Percentiles rank a stretch among this genome's conserved stretches.
These are phyloP conservation scores for Stigmatopora nigra DNA, from an alignment of 2,113 vertebrate species.

Conservation along the genomic window DNA sequence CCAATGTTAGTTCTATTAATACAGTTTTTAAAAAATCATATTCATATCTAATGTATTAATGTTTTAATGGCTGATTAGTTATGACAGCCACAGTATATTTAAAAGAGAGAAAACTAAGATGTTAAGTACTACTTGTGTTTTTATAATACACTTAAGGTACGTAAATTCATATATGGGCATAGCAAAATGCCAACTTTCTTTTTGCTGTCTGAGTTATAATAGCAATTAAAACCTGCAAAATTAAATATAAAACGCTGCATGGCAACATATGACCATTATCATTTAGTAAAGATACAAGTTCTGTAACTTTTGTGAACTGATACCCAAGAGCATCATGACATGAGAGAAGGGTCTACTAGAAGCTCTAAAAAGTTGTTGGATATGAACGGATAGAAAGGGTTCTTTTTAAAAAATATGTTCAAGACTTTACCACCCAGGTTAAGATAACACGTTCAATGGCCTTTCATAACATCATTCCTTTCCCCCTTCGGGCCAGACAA, in stretches of 20 bases:
- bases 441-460: slow-evolving; percentile 59
- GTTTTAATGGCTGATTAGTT: too few relatives aligned
- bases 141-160: too few relatives aligned
- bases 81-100: too few relatives aligned
- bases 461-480: slow-evolving; percentile 50
- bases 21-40: too few relatives aligned
- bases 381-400: slow-evolving; percentile 42
- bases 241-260: not conserved
- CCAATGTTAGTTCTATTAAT: too few relatives aligned
- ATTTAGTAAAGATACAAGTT: slow-evolving; percentile 3
- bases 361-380: slow-evolving; percentile 20
- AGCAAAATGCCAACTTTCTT: not conserved
- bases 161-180: too few relatives aligned
- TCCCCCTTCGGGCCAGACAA: slow-evolving; percentile 50
- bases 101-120: too few relatives aligned
- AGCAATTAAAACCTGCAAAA: not conserved
- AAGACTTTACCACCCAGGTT: slow-evolving; percentile 63
- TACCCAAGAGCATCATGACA: not conserved
- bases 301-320: not conserved
- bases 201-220: not conserved
- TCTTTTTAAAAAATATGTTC: slow-evolving; percentile 58
- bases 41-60: too few relatives aligned
- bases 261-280: not conserved
- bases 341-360: slow-evolving; percentile 18
- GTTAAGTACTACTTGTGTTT: too few relatives aligned